Conservation (phyloP, 2,888 invertebrate species). For the Auanema sp. region DNA sequence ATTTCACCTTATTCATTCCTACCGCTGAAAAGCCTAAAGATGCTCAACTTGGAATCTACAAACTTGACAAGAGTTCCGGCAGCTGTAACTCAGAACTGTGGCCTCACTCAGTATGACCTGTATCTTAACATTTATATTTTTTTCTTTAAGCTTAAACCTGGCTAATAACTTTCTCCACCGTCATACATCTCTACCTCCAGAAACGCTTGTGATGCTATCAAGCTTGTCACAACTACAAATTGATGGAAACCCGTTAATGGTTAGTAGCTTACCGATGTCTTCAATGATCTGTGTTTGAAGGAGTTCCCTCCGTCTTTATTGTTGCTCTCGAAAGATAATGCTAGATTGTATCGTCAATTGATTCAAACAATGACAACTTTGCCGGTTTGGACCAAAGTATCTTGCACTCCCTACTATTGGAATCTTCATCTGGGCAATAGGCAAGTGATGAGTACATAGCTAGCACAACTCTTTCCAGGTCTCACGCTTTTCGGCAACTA, state of each 20-base stretch:
- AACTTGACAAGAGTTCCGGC: slow-evolving; percentile 51
- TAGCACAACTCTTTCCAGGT: slow-evolving; percentile 25
- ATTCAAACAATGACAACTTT: slow-evolving; percentile 41
- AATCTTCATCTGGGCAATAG: slow-evolving; percentile 50
- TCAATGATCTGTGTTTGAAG: slow-evolving; percentile 25
- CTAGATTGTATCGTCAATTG: slow-evolving; percentile 37
- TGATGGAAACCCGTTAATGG: slow-evolving; percentile 46
- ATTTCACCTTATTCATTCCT: slow-evolving; percentile 52
- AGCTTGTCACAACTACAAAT: slow-evolving; percentile 40
- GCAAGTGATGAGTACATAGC: slow-evolving; percentile 21
- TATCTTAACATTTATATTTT: too few relatives aligned
- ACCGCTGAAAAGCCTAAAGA: slow-evolving; percentile 44
- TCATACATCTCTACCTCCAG: slow-evolving; percentile 36
- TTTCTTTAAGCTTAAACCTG: slow-evolving; percentile 12
- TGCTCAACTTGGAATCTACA: slow-evolving; percentile 49
- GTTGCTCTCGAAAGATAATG: slow-evolving; percentile 40
- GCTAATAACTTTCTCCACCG: slow-evolving; percentile 41
- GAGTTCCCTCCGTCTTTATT: slow-evolving; percentile 44
- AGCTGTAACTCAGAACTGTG: slow-evolving; percentile 53
- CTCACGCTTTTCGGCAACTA: slow-evolving; percentile 36
- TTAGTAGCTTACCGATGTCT: slow-evolving; percentile 12
- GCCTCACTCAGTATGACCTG: slow-evolving; percentile 39
- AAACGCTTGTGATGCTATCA: slow-evolving; percentile 39
- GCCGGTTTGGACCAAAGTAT: slow-evolving; percentile 55
- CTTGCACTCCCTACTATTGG: slow-evolving; percentile 58